Evolutionary conservation across 2,888 invertebrate species (phyloP).

Genomic region (Dascillus cervinus): DNA sequence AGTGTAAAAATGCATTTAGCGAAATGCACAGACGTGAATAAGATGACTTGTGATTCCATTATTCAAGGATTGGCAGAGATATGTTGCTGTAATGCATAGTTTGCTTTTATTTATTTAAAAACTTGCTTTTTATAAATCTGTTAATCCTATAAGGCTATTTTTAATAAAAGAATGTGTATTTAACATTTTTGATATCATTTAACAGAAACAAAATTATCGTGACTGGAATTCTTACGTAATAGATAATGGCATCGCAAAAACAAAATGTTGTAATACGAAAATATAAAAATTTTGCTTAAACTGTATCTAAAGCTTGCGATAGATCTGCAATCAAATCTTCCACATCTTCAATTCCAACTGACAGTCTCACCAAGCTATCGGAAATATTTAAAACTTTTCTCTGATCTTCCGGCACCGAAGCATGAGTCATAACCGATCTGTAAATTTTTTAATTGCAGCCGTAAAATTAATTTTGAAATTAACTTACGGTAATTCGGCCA

Average conservation of each 20-base stretch:
- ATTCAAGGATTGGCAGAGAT: conserved; percentile 25
- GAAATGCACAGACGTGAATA: conserved; percentile 32
- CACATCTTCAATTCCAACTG: conserved; percentile 82
- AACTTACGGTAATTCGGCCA: conserved; percentile 88
- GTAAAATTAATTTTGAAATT: neutral
- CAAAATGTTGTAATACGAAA: too few species aligned
- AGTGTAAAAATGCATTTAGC: conserved; percentile 49
- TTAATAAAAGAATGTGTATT: too few species aligned
- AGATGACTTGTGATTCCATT: conserved; percentile 34
- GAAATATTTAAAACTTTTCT: conserved; percentile 69
- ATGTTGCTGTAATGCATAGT: conserved; percentile 16
- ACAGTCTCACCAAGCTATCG: conserved; percentile 77
- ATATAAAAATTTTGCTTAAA: conserved; percentile 19
- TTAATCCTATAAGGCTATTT: too few species aligned
- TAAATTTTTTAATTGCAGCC: conserved; percentile 22
- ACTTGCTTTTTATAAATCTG: too few species aligned
- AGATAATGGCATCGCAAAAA: too few species aligned
- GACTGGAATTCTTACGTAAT: too few species aligned
- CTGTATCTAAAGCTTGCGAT: conserved; percentile 63
- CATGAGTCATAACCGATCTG: conserved; percentile 91
- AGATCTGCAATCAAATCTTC: conserved; percentile 82
- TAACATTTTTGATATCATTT: too few species aligned
- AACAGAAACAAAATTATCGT: too few species aligned
- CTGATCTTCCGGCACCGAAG: conserved; percentile 74
- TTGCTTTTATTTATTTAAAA: too few species aligned